phyloP scores from a whole-genome alignment of 2,888 invertebrate species.

The Ommatoiulus sabulosus region DNA sequence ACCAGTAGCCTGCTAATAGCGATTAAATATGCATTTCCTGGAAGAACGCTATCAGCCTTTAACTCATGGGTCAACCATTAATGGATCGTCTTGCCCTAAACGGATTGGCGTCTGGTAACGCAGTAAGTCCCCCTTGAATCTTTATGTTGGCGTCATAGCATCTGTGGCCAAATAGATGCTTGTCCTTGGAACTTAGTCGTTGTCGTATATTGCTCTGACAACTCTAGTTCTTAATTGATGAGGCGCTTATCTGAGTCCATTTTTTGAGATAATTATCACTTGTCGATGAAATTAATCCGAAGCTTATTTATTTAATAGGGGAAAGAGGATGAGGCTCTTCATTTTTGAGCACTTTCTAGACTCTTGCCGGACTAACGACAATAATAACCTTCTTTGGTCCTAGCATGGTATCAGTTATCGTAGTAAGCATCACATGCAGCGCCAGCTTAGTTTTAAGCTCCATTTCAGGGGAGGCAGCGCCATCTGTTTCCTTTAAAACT shows the following conservation, averaged over 20 bases:
- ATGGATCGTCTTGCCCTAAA: no score
- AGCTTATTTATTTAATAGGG: not conserved
- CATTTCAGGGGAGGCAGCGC: not conserved
- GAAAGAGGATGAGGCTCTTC: not conserved
- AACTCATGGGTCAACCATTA: no score
- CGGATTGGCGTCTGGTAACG: no score
- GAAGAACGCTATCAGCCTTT: no score
- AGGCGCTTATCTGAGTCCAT: not conserved
- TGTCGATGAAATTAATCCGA: conserved; percentile 10
- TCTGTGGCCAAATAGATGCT: not conserved
- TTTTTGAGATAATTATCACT: not conserved
- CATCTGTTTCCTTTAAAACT: not conserved
- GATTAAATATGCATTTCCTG: no score
- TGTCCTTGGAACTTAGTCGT: not conserved
- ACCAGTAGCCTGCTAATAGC: no score
- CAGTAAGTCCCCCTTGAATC: no score
- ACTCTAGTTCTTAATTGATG: not conserved
- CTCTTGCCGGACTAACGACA: not conserved
- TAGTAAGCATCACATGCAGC: not conserved
- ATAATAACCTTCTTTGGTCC: not conserved
- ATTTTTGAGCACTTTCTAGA: not conserved
- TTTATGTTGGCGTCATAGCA: not conserved
- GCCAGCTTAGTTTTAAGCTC: not conserved
- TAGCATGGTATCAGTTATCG: not conserved
- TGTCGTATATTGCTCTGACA: not conserved